Evolutionary conservation across 1,140 invertebrate species (phyloP).

Genomic region (Rhyzopertha dominica): DNA sequence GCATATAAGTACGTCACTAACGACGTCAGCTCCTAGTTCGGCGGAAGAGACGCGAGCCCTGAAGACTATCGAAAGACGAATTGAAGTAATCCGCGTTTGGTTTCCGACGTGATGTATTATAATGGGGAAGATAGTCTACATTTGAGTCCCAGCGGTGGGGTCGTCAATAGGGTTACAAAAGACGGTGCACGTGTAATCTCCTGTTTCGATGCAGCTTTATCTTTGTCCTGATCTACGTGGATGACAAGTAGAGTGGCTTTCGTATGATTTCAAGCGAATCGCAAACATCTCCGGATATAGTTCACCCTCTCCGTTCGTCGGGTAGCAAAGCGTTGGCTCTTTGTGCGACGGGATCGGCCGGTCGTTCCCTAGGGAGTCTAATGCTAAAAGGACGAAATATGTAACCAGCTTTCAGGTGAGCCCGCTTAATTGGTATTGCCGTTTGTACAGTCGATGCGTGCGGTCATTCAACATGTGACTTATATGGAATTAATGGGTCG

Average conservation of each 20-base stretch:
- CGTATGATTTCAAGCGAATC: slow-evolving; percentile 34
- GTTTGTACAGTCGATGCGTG: slow-evolving; percentile 16
- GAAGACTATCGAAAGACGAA: too few species aligned
- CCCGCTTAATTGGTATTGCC: slow-evolving; percentile 21
- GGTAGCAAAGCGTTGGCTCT: slow-evolving; percentile 25
- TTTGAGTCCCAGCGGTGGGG: too few species aligned
- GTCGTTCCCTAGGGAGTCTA: slow-evolving; percentile 12
- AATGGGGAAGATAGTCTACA: too few species aligned
- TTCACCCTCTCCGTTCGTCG: slow-evolving; percentile 19
- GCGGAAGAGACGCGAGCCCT: too few species aligned
- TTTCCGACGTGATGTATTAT: too few species aligned
- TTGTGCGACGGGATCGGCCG: slow-evolving; percentile 19
- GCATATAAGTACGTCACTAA: too few species aligned
- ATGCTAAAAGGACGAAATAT: slow-evolving; percentile 19
- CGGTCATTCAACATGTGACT: slow-evolving; percentile 37
- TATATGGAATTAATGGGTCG: slow-evolving; percentile 34
- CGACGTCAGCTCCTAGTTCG: too few species aligned
- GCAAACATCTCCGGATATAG: slow-evolving; percentile 25
- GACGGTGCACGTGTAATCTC: slow-evolving; percentile 30
- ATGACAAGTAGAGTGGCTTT: slow-evolving; percentile 34
- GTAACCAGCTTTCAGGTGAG: slow-evolving; percentile 23
- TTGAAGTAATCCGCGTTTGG: too few species aligned
- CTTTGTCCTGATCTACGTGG: slow-evolving; percentile 27
- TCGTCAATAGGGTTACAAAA: too few species aligned
- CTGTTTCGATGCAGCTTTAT: slow-evolving; percentile 34